Percentiles rank a stretch among this genome's conserved stretches.
phyloP scores from a whole-genome alignment of 2,113 vertebrate species.

The Prochilodus magdalenae region DNA sequence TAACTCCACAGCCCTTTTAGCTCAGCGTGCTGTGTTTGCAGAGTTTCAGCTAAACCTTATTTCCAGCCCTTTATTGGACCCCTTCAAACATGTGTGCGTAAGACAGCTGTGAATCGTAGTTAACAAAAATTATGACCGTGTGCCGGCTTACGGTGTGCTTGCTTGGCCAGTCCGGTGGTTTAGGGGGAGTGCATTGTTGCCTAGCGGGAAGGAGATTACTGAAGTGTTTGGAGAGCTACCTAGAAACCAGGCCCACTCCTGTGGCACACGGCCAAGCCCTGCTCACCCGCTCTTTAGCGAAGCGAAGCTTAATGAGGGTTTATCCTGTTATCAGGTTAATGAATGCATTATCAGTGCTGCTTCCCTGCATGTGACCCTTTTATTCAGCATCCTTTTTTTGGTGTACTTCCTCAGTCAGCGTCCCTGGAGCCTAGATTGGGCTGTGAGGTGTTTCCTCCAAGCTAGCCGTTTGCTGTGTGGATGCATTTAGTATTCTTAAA shows the following conservation, averaged over 20 bases:
- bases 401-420: neutral
- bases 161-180: slow-evolving; percentile 30
- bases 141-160: slow-evolving; percentile 3
- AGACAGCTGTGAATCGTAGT: slow-evolving; percentile 6
- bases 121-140: slow-evolving; percentile 16
- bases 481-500: neutral
- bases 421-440: neutral
- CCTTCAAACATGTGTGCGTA: neutral
- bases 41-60: slow-evolving; percentile 2
- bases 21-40: neutral
- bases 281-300: slow-evolving; percentile 6
- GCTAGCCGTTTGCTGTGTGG: neutral
- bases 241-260: slow-evolving; percentile 41
- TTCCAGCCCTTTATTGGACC: neutral
- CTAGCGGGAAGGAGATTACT: slow-evolving; percentile 52
- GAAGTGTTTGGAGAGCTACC: slow-evolving; percentile 54
- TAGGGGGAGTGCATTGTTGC: slow-evolving; percentile 30
- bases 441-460: neutral
- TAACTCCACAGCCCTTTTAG: neutral
- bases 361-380: slow-evolving; percentile 10
- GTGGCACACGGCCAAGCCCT: slow-evolving; percentile 23
- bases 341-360: neutral
- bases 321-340: slow-evolving; percentile 41
- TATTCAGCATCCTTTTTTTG: neutral
- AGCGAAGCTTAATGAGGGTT: slow-evolving; percentile 14